These are phyloP conservation scores for Linnaemya tessellans DNA, from an alignment of 2,888 invertebrate species.

Conservation along the genomic window DNA sequence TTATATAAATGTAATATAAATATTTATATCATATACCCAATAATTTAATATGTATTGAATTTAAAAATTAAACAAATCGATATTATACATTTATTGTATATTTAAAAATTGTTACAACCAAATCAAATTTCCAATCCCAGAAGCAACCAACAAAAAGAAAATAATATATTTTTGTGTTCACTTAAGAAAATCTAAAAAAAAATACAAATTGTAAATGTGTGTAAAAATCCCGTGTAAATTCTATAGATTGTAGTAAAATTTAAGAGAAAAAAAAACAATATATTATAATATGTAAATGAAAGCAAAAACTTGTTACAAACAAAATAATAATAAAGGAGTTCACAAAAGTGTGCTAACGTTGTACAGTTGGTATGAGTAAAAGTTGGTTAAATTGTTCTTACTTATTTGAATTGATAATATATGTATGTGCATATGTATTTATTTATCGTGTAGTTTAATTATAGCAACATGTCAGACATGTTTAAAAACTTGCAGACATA, in stretches of 20 bases:
- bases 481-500: too few species aligned
- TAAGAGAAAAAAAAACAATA: conserved; percentile 30
- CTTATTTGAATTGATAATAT: too few species aligned
- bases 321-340: conserved; percentile 22
- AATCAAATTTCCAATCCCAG: conserved; percentile 4
- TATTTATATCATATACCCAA: conserved; percentile 32
- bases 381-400: too few species aligned
- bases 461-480: too few species aligned
- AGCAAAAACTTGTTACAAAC: conserved; percentile 16
- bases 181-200: conserved; percentile 19
- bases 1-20: conserved; percentile 45
- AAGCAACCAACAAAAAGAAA: conserved; percentile 16
- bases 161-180: conserved; percentile 63
- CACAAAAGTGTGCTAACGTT: not conserved
- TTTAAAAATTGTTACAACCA: conserved; percentile 13
- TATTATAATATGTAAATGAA: conserved; percentile 5
- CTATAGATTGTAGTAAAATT: conserved; percentile 30
- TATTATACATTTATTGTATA: not conserved
- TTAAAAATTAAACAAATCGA: conserved; percentile 4
- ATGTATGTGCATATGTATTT: too few species aligned
- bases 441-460: too few species aligned
- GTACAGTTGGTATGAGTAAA: too few species aligned
- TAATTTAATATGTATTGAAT: conserved; percentile 41
- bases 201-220: conserved; percentile 61
- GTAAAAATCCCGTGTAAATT: conserved; percentile 66